These are phyloP conservation scores for Anoura caudifer DNA, from an alignment of 2,113 vertebrate species.

Conservation along the genomic window DNA sequence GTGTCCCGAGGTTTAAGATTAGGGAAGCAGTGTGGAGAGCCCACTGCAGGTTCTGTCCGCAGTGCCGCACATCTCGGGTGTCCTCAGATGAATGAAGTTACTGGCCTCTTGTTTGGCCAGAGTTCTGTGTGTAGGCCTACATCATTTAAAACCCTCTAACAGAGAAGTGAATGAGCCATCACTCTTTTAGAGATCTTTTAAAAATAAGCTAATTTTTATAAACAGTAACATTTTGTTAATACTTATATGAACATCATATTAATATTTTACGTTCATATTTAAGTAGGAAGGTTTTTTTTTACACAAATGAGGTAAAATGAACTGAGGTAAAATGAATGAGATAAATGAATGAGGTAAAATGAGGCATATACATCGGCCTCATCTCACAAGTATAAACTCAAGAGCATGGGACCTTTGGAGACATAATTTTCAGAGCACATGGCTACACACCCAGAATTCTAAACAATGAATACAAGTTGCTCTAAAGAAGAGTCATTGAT, in stretches of 20 bases:
- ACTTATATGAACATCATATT: too few species aligned
- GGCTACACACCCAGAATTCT: not conserved
- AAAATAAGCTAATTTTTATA: not conserved
- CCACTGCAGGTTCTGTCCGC: not conserved
- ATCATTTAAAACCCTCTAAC: not conserved
- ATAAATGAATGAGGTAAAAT: too few species aligned
- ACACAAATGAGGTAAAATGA: rapidly evolving
- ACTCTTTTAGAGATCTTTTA: not conserved
- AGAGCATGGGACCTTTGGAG: not conserved
- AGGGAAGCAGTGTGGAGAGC: not conserved
- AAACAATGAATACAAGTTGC: not conserved
- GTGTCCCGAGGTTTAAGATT: not conserved
- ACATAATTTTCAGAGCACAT: not conserved
- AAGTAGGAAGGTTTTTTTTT: not conserved
- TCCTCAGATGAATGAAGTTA: not conserved
- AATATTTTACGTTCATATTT: not conserved
- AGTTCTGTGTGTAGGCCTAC: not conserved
- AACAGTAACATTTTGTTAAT: not conserved
- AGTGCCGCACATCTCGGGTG: not conserved
- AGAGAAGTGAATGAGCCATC: not conserved
- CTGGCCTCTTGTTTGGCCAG: not conserved
- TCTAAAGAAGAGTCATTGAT: not conserved
- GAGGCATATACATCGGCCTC: too few species aligned
- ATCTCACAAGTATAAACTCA: not conserved
- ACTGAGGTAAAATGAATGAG: too few species aligned